phyloP scores from a whole-genome alignment of 2,888 invertebrate species.

The Nymphalis polychloros region DNA sequence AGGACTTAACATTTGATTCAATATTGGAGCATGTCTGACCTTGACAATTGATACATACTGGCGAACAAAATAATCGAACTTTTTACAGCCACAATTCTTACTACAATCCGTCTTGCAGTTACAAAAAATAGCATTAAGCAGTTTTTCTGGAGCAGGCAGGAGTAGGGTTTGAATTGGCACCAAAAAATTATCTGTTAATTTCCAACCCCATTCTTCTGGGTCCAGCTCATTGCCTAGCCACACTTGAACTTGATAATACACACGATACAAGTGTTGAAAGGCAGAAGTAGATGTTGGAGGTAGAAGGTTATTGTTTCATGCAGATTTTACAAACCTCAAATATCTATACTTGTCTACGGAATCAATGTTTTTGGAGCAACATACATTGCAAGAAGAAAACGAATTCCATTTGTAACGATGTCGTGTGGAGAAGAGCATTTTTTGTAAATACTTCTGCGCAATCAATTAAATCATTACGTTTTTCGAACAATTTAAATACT shows the following conservation, averaged over 20 bases:
- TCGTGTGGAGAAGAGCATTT: too few relatives aligned
- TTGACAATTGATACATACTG: background rate
- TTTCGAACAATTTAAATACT: too few relatives aligned
- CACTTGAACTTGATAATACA: constrained; percentile 29
- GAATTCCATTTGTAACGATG: too few relatives aligned
- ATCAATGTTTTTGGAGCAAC: too few relatives aligned
- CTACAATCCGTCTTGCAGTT: background rate
- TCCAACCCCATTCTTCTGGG: too few relatives aligned
- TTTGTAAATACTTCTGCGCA: too few relatives aligned
- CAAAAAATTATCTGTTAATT: background rate
- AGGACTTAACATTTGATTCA: too few relatives aligned
- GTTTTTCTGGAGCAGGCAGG: constrained; percentile 8
- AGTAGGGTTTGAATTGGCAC: constrained; percentile 21
- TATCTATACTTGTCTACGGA: too few relatives aligned
- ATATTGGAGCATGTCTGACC: too few relatives aligned
- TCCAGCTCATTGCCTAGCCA: too few relatives aligned
- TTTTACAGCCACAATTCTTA: constrained; percentile 19
- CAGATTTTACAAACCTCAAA: constrained; percentile 25
- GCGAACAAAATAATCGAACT: constrained; percentile 39
- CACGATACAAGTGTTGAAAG: constrained; percentile 34
- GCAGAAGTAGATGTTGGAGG: constrained; percentile 29
- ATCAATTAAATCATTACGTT: too few relatives aligned
- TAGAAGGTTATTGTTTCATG: constrained; percentile 29
- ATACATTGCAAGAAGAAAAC: too few relatives aligned
- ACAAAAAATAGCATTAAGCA: constrained; percentile 14